phyloP scores from a whole-genome alignment of 1,140 invertebrate genomes.

The Pectinophora gossypiella region DNA sequence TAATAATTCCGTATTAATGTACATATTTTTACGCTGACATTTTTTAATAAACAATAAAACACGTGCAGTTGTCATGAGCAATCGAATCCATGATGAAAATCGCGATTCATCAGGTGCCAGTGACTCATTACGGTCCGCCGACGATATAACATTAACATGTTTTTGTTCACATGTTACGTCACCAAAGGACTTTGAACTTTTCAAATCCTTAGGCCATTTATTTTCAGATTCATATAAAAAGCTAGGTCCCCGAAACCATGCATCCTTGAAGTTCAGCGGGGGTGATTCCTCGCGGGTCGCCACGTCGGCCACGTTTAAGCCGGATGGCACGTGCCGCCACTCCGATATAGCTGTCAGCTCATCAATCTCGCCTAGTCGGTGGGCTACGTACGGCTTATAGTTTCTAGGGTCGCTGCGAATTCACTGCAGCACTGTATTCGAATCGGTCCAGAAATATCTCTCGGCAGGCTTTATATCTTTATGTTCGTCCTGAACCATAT shows the following conservation, averaged over 20 bases:
- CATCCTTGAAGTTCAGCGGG: not conserved
- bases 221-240: constrained; percentile 14
- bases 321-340: constrained; percentile 37
- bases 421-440: constrained; percentile 22
- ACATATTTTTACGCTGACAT: not conserved
- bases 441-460: constrained; percentile 25
- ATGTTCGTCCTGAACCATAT: constrained; percentile 25
- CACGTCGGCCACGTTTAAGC: constrained; percentile 36
- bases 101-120: not conserved
- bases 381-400: constrained; percentile 47
- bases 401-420: constrained; percentile 22
- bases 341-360: constrained; percentile 24
- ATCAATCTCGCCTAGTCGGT: constrained; percentile 41
- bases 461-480: constrained; percentile 6
- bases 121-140: not conserved
- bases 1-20: not conserved
- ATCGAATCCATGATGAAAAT: not conserved
- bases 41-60: not conserved
- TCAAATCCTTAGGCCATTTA: constrained; percentile 14
- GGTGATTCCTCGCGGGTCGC: constrained; percentile 13
- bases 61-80: not conserved
- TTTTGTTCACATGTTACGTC: not conserved
- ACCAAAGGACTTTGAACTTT: not conserved
- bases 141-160: not conserved
- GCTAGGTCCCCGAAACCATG: constrained; percentile 29